A percentile compares a stretch with the other conserved stretches of the same genome.
Conservation (phyloP, 2,888 invertebrate species). For the Brassicogethes aeneus region DNA sequence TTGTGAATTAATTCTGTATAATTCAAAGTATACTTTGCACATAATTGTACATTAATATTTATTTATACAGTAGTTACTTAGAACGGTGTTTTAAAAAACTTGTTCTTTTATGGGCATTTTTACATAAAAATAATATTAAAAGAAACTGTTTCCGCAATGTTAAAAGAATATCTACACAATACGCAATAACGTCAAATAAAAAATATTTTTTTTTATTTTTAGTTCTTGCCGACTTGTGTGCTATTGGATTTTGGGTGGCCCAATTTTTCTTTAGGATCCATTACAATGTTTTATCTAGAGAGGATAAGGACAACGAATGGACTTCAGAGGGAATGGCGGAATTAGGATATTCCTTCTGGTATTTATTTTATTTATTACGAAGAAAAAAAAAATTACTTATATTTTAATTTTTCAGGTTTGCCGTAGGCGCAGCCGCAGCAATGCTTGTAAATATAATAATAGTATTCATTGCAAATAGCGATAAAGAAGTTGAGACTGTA, state of each 20-base stretch:
- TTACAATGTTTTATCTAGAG: constrained; percentile 71
- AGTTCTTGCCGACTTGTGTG: constrained; percentile 67
- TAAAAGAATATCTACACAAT: too few relatives aligned
- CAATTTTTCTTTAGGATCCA: constrained; percentile 76
- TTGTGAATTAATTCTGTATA: too few relatives aligned
- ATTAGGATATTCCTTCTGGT: constrained; percentile 85
- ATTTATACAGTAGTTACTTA: too few relatives aligned
- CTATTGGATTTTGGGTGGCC: constrained; percentile 72
- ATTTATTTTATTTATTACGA: constrained; percentile 18
- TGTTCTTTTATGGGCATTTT: too few relatives aligned
- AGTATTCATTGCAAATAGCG: constrained; percentile 63
- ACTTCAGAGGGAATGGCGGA: constrained; percentile 72
- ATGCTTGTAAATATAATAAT: constrained; percentile 66
- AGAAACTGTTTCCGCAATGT: too few relatives aligned
- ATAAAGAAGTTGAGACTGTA: constrained; percentile 54
- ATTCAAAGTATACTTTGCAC: too few relatives aligned
- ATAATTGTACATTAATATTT: too few relatives aligned
- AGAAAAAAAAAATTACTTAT: constrained; percentile 3
- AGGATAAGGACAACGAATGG: constrained; percentile 75
- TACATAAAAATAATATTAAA: too few relatives aligned
- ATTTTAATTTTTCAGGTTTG: constrained; percentile 48
- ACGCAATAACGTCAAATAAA: too few relatives aligned
- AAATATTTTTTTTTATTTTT: constrained; percentile 38
- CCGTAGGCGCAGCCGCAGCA: constrained; percentile 59
- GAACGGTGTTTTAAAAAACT: too few relatives aligned